Evolutionary conservation across 2,113 vertebrate genomes (phyloP).

Genomic region (Oncorhynchus mykiss): DNA sequence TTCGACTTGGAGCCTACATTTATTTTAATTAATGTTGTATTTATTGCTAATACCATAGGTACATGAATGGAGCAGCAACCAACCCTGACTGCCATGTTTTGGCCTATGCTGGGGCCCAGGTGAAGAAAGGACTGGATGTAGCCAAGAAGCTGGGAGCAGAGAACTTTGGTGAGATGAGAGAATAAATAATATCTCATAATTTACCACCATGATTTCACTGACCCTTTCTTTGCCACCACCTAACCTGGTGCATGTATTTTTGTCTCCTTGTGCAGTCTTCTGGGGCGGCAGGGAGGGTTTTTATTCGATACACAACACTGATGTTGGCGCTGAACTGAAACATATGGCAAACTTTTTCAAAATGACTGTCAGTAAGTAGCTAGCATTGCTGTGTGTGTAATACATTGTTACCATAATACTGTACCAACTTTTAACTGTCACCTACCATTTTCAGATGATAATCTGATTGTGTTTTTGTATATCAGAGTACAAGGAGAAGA

Average conservation of each 20-base stretch:
- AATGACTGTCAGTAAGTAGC: slow-evolving; percentile 65
- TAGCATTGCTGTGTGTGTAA: not conserved
- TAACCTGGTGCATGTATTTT: not conserved
- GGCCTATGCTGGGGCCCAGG: slow-evolving; percentile 64
- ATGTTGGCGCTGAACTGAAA: slow-evolving; percentile 62
- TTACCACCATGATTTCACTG: not conserved
- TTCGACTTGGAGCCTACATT: not conserved
- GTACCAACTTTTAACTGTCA: not conserved
- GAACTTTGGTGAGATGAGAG: slow-evolving; percentile 58
- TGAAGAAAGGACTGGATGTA: slow-evolving; percentile 68
- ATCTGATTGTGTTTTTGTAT: not conserved
- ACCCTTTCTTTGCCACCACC: not conserved
- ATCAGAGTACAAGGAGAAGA: slow-evolving; percentile 69
- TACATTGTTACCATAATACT: not conserved
- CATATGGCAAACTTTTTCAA: slow-evolving; percentile 71
- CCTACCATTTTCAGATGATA: not conserved
- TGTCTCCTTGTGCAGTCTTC: slow-evolving; percentile 54
- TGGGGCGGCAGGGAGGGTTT: slow-evolving; percentile 72
- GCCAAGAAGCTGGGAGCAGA: slow-evolving; percentile 69
- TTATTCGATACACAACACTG: slow-evolving; percentile 60
- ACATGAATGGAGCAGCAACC: slow-evolving; percentile 69
- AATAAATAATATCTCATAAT: not conserved
- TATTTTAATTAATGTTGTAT: not conserved
- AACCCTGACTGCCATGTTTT: slow-evolving; percentile 68
- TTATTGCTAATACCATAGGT: slow-evolving; percentile 44